Percentiles rank a stretch among this genome's conserved stretches.
These are phyloP conservation scores for Pempheris klunzingeri DNA, from an alignment of 2,797 vertebrate species.

Conservation along the genomic window DNA sequence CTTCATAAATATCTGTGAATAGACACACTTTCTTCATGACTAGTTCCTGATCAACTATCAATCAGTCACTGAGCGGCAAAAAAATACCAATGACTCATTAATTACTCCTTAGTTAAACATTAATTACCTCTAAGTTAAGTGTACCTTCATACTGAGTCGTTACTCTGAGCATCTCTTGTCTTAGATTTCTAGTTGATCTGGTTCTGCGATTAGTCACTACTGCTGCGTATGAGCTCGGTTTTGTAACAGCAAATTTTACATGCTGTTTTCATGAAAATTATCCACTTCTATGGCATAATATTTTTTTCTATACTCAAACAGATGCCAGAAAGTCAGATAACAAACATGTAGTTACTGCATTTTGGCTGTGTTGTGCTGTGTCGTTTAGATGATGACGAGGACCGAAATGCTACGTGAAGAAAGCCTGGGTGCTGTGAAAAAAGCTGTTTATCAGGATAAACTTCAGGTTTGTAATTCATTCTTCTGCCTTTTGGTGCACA, in stretches of 20 bases:
- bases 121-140: too few species aligned
- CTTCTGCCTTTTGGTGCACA: neutral
- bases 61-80: too few species aligned
- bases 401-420: neutral
- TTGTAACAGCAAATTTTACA: neutral
- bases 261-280: neutral
- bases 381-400: neutral
- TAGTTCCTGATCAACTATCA: too few species aligned
- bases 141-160: too few species aligned
- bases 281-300: neutral
- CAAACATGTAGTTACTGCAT: neutral
- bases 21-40: too few species aligned
- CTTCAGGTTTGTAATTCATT: neutral
- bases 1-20: too few species aligned
- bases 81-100: too few species aligned
- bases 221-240: neutral
- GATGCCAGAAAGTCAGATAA: neutral
- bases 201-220: neutral
- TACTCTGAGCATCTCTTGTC: too few species aligned
- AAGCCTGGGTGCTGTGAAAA: neutral
- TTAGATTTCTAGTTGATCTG: too few species aligned
- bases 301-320: too few species aligned
- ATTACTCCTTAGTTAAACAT: too few species aligned
- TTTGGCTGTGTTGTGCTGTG: neutral
- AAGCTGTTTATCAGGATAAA: neutral